Conservation (phyloP, 2,797 vertebrate genomes). For the Antennarius maculatus region DNA sequence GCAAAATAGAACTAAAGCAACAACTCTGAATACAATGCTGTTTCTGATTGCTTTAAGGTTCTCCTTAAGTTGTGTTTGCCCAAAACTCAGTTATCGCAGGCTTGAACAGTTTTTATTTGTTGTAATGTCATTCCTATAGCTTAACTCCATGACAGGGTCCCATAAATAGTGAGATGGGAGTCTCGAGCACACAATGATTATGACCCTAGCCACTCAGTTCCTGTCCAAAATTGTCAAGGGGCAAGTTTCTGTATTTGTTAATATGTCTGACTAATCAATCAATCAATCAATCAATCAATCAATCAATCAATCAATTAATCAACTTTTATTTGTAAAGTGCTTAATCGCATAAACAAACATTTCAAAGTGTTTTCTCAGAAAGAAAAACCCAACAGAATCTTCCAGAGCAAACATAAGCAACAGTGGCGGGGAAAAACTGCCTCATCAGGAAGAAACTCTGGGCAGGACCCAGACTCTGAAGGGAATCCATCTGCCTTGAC, state of each 20-base stretch:
- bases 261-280: neutral
- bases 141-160: neutral
- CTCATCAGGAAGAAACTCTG: too few relatives aligned
- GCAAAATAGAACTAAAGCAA: neutral
- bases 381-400: too few relatives aligned
- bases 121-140: neutral
- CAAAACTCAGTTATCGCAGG: neutral
- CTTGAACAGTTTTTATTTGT: neutral
- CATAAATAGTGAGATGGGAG: slow-evolving; percentile 5
- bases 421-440: too few relatives aligned
- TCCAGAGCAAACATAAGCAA: too few relatives aligned
- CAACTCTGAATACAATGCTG: neutral
- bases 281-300: too few relatives aligned
- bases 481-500: too few relatives aligned
- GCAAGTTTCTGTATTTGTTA: slow-evolving; percentile 11
- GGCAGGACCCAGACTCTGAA: too few relatives aligned
- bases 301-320: too few relatives aligned
- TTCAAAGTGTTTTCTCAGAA: too few relatives aligned
- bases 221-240: slow-evolving; percentile 8
- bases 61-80: too few relatives aligned
- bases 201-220: slow-evolving; percentile 6
- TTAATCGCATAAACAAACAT: too few relatives aligned
- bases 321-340: too few relatives aligned
- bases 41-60: neutral
- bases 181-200: slow-evolving; percentile 8